A percentile compares a stretch with the other conserved stretches of the same genome.
These are phyloP conservation scores for Misgurnus mizolepis DNA, from an alignment of 2,113 vertebrate species.

Conservation along the genomic window DNA sequence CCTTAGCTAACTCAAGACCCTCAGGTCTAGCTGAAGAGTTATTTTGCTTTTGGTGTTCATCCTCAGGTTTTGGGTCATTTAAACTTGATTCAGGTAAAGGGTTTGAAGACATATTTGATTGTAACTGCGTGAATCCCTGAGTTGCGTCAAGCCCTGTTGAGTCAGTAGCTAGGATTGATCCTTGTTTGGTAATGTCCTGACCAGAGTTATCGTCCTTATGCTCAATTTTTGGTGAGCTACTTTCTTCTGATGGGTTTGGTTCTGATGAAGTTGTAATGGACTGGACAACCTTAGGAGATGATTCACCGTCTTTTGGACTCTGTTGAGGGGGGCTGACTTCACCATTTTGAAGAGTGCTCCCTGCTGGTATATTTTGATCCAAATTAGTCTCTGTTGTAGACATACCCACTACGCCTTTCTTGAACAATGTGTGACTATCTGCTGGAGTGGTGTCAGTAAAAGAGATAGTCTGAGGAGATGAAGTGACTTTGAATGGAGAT, in stretches of 20 bases:
- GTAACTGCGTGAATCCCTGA: neutral
- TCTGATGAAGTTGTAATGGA: slow-evolving; percentile 33
- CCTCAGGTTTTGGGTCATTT: slow-evolving; percentile 32
- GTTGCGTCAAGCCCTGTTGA: neutral
- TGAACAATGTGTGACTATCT: slow-evolving; percentile 8
- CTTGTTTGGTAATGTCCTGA: neutral
- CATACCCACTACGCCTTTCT: neutral
- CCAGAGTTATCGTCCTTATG: neutral
- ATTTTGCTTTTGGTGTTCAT: slow-evolving; percentile 21
- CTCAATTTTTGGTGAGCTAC: neutral
- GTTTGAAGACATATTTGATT: no score
- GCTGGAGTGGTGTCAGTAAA: neutral
- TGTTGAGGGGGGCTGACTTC: neutral
- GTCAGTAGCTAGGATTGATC: neutral
- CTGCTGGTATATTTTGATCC: neutral
- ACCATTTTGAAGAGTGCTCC: neutral
- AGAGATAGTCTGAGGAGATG: neutral
- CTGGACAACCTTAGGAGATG: neutral
- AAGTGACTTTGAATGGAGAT: no score
- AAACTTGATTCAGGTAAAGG: neutral
- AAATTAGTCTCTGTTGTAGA: neutral
- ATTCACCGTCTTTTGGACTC: slow-evolving; percentile 6
- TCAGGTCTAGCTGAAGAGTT: neutral
- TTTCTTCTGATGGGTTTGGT: neutral
- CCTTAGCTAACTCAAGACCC: slow-evolving; percentile 25